These are phyloP conservation scores for Pantherophis alleghaniensis DNA, from an alignment of 2,797 vertebrate species.

Conservation along the genomic window DNA sequence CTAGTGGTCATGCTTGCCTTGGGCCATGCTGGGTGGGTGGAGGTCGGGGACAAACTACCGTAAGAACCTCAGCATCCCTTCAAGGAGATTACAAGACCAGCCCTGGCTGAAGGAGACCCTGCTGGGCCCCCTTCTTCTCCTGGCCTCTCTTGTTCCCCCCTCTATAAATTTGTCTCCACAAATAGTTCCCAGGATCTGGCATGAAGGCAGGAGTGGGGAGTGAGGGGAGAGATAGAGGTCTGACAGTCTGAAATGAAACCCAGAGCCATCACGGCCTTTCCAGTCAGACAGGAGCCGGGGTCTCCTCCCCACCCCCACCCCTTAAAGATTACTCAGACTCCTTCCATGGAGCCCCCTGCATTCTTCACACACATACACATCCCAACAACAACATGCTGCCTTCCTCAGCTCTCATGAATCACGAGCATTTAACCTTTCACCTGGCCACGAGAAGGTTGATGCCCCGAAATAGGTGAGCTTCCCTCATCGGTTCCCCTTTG, in stretches of 20 bases:
- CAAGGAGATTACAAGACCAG: background rate
- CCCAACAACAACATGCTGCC: constrained; percentile 68
- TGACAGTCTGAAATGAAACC: constrained; percentile 90
- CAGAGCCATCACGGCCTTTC: constrained; percentile 84
- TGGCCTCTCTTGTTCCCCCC: constrained; percentile 6
- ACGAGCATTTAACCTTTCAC: constrained; percentile 67
- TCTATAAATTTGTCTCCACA: constrained; percentile 69
- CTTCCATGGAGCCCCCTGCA: constrained; percentile 72
- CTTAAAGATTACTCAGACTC: constrained; percentile 85
- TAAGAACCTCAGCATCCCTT: background rate
- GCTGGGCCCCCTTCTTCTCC: constrained; percentile 53
- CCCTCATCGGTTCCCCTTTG: background rate
- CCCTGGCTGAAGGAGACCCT: constrained; percentile 52
- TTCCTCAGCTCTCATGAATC: constrained; percentile 66
- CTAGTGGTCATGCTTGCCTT: background rate
- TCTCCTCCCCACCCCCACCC: constrained; percentile 63
- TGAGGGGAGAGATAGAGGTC: constrained; percentile 78
- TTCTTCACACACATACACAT: constrained; percentile 76
- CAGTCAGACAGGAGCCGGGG: constrained; percentile 89
- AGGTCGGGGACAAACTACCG: background rate
- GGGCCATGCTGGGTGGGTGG: too few species aligned
- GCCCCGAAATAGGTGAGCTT: constrained; percentile 51
- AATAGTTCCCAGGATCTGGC: constrained; percentile 67
- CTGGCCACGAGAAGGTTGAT: constrained; percentile 65
- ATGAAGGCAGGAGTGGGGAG: constrained; percentile 68